Evolutionary conservation across 2,888 invertebrate species (phyloP).

Genomic region (Xestia c-nigrum): DNA sequence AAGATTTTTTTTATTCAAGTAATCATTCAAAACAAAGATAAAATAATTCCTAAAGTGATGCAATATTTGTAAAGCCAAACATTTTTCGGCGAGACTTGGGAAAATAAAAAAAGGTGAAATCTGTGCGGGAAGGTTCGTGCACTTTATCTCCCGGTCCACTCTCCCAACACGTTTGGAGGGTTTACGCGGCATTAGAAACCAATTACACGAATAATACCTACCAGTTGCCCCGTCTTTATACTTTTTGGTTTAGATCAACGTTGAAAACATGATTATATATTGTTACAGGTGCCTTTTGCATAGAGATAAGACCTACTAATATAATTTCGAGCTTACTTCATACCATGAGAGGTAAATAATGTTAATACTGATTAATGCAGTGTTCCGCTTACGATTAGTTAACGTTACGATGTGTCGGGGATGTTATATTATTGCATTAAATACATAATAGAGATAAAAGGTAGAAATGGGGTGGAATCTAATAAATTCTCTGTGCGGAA

Average conservation of each 20-base stretch:
- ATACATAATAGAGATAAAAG: conserved; percentile 88
- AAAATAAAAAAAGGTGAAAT: conserved; percentile 72
- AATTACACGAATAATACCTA: conserved; percentile 89
- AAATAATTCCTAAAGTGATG: conserved; percentile 41
- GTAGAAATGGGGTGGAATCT: conserved; percentile 87
- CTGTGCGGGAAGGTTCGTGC: conserved; percentile 75
- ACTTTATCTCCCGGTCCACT: conserved; percentile 89
- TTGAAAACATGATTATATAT: conserved; percentile 44
- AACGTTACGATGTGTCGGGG: conserved; percentile 73
- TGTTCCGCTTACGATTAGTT: conserved; percentile 73
- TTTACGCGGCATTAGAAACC: conserved; percentile 91
- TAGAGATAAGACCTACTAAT: conserved; percentile 4
- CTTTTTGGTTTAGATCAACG: conserved; percentile 63
- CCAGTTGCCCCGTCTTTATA: conserved; percentile 68
- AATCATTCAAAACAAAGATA: conserved; percentile 11
- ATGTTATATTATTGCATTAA: conserved; percentile 81
- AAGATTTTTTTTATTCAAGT: not conserved
- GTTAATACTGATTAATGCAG: conserved; percentile 71
- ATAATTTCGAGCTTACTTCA: conserved; percentile 33
- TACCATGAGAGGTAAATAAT: conserved; percentile 53
- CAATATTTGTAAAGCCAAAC: conserved; percentile 43
- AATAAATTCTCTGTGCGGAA: conserved; percentile 89
- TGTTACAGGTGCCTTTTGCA: conserved; percentile 7
- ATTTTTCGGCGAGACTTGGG: conserved; percentile 38
- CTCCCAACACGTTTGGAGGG: conserved; percentile 90